Base-by-base conservation (phyloP, 1,140 invertebrate genomes). In the Caenorhabditis brenneri region DNA sequence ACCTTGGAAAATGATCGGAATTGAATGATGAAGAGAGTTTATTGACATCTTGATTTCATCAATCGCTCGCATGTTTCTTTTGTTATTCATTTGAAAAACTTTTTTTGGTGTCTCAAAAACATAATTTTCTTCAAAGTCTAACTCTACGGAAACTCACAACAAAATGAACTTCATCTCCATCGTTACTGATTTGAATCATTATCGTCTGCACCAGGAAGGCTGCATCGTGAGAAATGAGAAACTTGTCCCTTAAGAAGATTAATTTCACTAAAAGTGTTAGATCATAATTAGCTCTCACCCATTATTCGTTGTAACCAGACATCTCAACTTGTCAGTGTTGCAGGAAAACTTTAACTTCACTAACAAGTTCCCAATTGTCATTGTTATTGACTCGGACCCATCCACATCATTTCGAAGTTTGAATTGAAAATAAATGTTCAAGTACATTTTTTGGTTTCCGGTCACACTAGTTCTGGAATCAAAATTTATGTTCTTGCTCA, bases 351-450 rank as follows among this genome's bases (percentile, higher is more conserved):
- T 74, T n/a, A 74, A 12, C 5, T 42, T 46, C 2, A 74, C 16
- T 9, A 46, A 3, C 27, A 74, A 42, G 19, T 74, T 74, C 5
- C 65, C 65, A 42, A 74, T 42, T 22, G 65, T 74, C 1, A 74
- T 46, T 22, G 36, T 1, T 12, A 74, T 12, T 5, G 24, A 12
- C 33, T 74, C 65, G 24, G 65, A 74, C 10, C 36, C 65, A 10
- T 74, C 65, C 4, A 39, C 6, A 0, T 39, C 36, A 2, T 39
- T n/a, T n/a, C 65, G 16, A 1, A 24, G 12, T 74, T 74, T 74
- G 65, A 74, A 46, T 74, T 74, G 65, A 15, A 74, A 74, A 24
- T 74, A 74, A 15, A 74, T 6, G 6, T 74, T 74, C 16, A 74
- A 1, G 3, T 7, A 15, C n/a, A 74, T 15, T 19, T 74, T 74